Conservation (phyloP, 2,888 invertebrate species). For the Oscheius onirici region DNA sequence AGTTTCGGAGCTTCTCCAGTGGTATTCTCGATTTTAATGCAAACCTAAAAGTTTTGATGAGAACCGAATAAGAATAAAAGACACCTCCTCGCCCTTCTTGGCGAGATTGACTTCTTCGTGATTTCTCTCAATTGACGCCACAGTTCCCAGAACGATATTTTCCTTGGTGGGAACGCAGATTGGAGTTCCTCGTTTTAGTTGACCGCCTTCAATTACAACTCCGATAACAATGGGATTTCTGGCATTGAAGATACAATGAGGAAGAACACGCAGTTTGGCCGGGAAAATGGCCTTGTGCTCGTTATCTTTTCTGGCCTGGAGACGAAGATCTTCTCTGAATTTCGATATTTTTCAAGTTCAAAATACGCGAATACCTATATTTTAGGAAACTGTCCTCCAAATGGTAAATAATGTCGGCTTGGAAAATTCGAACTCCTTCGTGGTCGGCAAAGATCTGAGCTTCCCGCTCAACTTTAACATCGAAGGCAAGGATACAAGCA, state of each 20-base stretch:
- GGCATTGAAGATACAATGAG: slow-evolving; percentile 95
- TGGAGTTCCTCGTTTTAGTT: slow-evolving; percentile 94
- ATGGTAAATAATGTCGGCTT: slow-evolving; percentile 98
- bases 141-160: slow-evolving; percentile 91
- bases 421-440: slow-evolving; percentile 91
- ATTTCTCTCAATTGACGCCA: slow-evolving; percentile 93
- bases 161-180: slow-evolving; percentile 96
- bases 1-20: slow-evolving; percentile 99
- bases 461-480: slow-evolving; percentile 91
- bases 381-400: slow-evolving; percentile 90
- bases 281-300: slow-evolving; percentile 98
- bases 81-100: slow-evolving; percentile 81
- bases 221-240: slow-evolving; percentile 94
- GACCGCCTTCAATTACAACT: slow-evolving; percentile 92
- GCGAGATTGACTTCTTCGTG: slow-evolving; percentile 94
- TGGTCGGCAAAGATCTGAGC: slow-evolving; percentile 96
- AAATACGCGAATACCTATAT: slow-evolving; percentile 74
- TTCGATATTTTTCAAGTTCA: slow-evolving; percentile 39
- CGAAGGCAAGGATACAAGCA: slow-evolving; percentile 98
- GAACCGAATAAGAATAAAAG: too few relatives aligned
- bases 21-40: slow-evolving; percentile 89
- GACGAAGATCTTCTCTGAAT: slow-evolving; percentile 84
- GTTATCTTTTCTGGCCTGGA: slow-evolving; percentile 91
- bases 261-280: slow-evolving; percentile 85
- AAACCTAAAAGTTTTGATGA: slow-evolving; percentile 81